These are phyloP conservation scores for Himalopsyche phryganea DNA, from an alignment of 1,140 invertebrate species.

Conservation along the genomic window DNA sequence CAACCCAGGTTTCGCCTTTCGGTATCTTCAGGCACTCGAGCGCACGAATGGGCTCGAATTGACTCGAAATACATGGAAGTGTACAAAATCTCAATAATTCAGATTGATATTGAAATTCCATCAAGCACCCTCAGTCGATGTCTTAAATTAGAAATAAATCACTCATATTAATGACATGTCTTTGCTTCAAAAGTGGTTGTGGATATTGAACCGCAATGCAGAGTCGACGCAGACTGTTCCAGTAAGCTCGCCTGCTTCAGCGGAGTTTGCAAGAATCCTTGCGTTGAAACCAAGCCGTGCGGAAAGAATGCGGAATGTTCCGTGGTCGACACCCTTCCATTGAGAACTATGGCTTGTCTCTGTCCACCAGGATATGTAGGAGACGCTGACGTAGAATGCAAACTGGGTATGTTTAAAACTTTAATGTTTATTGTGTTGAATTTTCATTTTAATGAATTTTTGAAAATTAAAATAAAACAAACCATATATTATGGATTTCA, in stretches of 20 bases:
- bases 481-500: not conserved
- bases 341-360: slow-evolving; percentile 83
- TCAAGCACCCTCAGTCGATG: no score
- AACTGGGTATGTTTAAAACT: slow-evolving; percentile 66
- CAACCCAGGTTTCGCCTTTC: no score
- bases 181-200: slow-evolving; percentile 46
- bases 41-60: no score
- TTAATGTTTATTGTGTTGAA: no score
- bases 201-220: slow-evolving; percentile 60
- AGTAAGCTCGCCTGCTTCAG: slow-evolving; percentile 79
- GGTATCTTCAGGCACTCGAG: no score
- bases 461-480: not conserved
- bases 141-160: no score
- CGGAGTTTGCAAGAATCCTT: slow-evolving; percentile 79
- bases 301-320: slow-evolving; percentile 73
- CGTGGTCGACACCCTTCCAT: slow-evolving; percentile 78
- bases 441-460: no score
- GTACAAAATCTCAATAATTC: no score
- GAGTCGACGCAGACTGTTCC: slow-evolving; percentile 78
- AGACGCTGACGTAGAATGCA: slow-evolving; percentile 79
- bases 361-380: slow-evolving; percentile 78
- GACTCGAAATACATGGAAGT: no score
- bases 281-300: slow-evolving; percentile 73
- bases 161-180: no score
- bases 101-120: no score